phyloP scores from a whole-genome alignment of 2,888 invertebrate genomes.

The Epirrita christyi region DNA sequence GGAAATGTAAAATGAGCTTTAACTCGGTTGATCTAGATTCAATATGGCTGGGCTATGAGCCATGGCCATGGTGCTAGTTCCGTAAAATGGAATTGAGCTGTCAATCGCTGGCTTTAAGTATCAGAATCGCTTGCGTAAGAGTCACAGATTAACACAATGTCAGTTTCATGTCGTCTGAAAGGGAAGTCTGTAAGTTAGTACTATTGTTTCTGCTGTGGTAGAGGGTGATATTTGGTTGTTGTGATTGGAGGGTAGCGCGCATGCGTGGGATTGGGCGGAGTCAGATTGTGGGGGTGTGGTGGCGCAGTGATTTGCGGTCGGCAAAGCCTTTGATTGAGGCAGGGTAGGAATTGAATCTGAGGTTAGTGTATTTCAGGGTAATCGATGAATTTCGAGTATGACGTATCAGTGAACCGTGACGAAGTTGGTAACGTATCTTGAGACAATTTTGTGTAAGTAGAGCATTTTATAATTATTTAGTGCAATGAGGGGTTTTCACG shows the following conservation, averaged over 20 bases:
- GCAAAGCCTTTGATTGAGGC: slow-evolving; percentile 76
- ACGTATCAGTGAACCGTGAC: no score
- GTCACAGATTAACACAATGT: neutral
- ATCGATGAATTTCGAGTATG: no score
- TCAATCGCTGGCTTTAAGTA: neutral
- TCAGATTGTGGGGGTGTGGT: slow-evolving; percentile 77
- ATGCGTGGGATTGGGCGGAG: slow-evolving; percentile 67
- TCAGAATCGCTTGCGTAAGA: neutral
- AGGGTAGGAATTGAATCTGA: slow-evolving; percentile 52
- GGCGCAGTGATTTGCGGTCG: slow-evolving; percentile 81
- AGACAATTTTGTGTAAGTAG: no score
- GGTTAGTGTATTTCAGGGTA: no score
- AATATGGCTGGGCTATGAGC: neutral
- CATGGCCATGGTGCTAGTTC: neutral
- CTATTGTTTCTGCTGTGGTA: slow-evolving; percentile 5
- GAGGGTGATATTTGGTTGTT: slow-evolving; percentile 48
- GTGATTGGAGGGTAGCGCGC: slow-evolving; percentile 68
- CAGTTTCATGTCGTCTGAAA: neutral
- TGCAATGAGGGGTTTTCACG: no score
- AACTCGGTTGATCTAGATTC: neutral
- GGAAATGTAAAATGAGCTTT: neutral
- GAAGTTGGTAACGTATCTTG: no score
- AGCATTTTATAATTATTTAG: no score
- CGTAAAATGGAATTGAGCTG: neutral
- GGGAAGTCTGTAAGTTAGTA: neutral